Base-by-base conservation (phyloP, 1,140 invertebrate species). In the Drosophila sp. region DNA sequence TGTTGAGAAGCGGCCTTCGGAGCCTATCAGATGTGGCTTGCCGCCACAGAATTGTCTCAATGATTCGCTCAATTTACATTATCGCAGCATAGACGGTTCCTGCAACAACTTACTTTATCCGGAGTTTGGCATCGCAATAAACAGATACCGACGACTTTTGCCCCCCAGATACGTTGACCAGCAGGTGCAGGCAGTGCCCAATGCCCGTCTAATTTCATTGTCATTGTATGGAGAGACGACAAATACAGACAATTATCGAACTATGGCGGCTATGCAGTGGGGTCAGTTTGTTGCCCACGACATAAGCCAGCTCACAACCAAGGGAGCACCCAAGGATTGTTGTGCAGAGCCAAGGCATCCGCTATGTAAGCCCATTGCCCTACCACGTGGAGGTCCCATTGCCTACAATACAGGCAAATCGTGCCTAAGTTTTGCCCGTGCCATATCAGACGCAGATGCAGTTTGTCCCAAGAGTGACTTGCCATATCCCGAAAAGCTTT, bases 201-300 rank as follows among this genome's bases (percentile, higher is more conserved):
- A 93, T 70, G 91, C 96, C 1, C 93, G 97, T n/a, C 84, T 94
- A 4, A 92, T 98, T 1, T 97, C 96, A 66, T 93, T 95, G 11
- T 92, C 93, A 0, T 64, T 96, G 8, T 96, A 96, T 79, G 93
- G 93, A 0, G 93, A 94, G 58, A 94, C 95, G 1, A 94, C 96
- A 44, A 87, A 94, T 0, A 92, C 95, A 17, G 96, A 97, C 85
- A 94, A 93, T 0, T 92, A 94, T 54, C 96, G 94, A 92, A 96
- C 95, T 1, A 91, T 97, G 27, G 94, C 94, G 3, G 93, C 95
- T 10, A 97, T 97, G 95, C 96, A 97, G 73, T 97, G 95, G 94
- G 97, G 96, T 3, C 97, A 98, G 92, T 95, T 97, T 63, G 95
- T 98, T 11, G 96, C 96, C 2, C 97, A 98, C 85, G 97, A 98